phyloP scores from a whole-genome alignment of 2,888 invertebrate species.

The Margaritifera margaritifera region DNA sequence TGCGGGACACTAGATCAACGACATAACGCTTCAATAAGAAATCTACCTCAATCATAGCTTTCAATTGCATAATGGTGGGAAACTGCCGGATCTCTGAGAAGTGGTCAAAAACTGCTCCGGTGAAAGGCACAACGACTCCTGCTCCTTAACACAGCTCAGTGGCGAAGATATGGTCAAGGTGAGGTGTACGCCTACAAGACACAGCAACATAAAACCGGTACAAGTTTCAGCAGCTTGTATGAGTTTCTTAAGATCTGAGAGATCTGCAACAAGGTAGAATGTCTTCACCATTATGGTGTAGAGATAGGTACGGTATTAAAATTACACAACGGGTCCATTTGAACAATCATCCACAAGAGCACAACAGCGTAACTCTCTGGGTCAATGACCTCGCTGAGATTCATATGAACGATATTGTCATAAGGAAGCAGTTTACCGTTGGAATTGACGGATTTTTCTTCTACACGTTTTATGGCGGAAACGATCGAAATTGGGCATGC shows the following conservation, averaged over 20 bases:
- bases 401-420: conserved; percentile 32
- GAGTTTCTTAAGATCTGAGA: too few relatives aligned
- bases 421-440: conserved; percentile 33
- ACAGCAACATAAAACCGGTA: conserved; percentile 17
- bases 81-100: conserved; percentile 54
- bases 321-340: conserved; percentile 50
- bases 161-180: conserved; percentile 51
- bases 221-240: conserved; percentile 15
- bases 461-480: conserved; percentile 58
- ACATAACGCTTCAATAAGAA: conserved; percentile 36
- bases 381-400: conserved; percentile 32
- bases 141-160: conserved; percentile 58
- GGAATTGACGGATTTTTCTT: conserved; percentile 51
- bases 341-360: conserved; percentile 35
- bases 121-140: conserved; percentile 40
- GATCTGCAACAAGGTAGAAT: conserved; percentile 9
- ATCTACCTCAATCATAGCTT: too few relatives aligned
- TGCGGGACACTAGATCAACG: conserved; percentile 12
- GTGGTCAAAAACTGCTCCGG: conserved; percentile 46
- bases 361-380: conserved; percentile 46
- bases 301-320: conserved; percentile 38
- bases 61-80: conserved; percentile 42
- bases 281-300: conserved; percentile 8
- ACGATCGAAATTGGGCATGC: conserved; percentile 39
- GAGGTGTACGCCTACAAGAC: conserved; percentile 58